Conservation (phyloP, 1,140 invertebrate genomes). For the Lepidurus packardi region DNA sequence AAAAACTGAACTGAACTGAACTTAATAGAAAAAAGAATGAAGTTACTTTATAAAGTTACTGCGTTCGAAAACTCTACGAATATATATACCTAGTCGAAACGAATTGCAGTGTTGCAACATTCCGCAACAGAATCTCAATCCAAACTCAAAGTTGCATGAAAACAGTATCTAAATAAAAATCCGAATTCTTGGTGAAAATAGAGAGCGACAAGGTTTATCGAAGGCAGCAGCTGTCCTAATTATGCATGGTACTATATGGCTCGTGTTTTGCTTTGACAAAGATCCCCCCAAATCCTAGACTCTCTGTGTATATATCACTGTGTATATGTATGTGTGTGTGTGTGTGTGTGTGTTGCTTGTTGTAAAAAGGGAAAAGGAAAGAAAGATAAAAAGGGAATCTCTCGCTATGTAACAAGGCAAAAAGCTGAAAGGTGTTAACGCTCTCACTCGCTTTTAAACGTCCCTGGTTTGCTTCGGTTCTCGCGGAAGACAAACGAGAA, state of each 20-base stretch:
- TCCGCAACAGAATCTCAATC: too few relatives aligned
- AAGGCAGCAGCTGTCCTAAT: conserved; percentile 3
- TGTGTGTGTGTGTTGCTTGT: neutral
- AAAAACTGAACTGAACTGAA: too few relatives aligned
- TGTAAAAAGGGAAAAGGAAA: neutral
- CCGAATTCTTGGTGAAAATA: neutral
- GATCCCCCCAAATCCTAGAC: neutral
- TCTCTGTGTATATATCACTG: neutral
- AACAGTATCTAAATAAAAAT: neutral
- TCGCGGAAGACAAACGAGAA: conserved; percentile 18
- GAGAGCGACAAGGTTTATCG: neutral
- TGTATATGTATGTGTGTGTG: neutral
- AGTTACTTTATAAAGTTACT: too few relatives aligned
- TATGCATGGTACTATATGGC: neutral
- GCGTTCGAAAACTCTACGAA: too few relatives aligned
- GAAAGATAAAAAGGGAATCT: neutral
- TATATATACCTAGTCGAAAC: too few relatives aligned
- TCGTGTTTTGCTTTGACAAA: neutral
- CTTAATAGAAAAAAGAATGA: too few relatives aligned
- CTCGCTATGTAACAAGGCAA: conserved; percentile 14
- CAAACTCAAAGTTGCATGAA: neutral
- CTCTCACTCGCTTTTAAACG: neutral
- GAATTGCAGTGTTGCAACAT: too few relatives aligned
- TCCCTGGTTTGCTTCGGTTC: conserved; percentile 9
- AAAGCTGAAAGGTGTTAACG: conserved; percentile 14